Evolutionary conservation across 2,113 vertebrate genomes (phyloP).

Genomic region (Sinocyclocheilus anshuiensis): DNA sequence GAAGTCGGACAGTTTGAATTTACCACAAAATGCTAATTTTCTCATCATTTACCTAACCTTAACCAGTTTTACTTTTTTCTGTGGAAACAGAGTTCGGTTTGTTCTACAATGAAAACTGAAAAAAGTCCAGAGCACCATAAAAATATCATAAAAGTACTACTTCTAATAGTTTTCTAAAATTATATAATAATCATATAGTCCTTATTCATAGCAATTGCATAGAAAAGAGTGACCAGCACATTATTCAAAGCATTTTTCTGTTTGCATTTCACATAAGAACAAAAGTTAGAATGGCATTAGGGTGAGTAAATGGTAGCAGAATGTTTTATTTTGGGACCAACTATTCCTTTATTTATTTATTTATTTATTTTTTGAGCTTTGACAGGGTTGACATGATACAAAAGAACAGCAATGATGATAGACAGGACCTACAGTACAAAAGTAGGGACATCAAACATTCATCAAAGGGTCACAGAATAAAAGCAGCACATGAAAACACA

Average conservation of each 20-base stretch:
- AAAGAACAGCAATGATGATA: background rate
- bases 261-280: background rate
- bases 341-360: background rate
- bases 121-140: background rate
- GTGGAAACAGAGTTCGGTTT: too few relatives aligned
- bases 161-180: background rate
- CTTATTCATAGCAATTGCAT: background rate
- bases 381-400: background rate
- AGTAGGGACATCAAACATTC: conserved; percentile 21
- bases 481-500: background rate
- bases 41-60: background rate
- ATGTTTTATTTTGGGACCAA: background rate
- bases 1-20: background rate
- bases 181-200: background rate
- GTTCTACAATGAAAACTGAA: background rate
- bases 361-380: background rate
- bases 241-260: background rate
- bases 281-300: background rate
- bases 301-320: background rate
- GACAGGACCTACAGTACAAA: background rate
- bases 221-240: background rate
- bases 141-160: background rate
- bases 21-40: background rate
- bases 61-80: background rate
- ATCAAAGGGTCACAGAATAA: background rate